Conservation (phyloP, 2,113 vertebrate species). For the Atherinomorus stipes region DNA sequence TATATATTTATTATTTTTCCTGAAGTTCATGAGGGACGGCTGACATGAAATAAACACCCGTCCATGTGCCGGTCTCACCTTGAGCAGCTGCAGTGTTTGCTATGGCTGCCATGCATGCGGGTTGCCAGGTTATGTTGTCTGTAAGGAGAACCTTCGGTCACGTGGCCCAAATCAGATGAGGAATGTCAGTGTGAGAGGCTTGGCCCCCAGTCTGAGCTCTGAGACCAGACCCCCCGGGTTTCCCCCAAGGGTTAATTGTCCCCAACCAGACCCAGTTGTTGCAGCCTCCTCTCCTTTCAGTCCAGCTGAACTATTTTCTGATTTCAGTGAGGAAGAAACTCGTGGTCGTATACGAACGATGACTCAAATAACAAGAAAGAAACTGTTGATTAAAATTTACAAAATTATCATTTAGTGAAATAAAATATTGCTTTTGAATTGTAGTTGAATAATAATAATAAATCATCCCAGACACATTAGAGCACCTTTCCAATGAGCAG, state of each 20-base stretch:
- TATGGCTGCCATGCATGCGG: conserved; percentile 1
- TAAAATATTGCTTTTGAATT: too few species aligned
- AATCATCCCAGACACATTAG: too few species aligned
- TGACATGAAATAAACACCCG: too few species aligned
- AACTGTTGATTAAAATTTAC: too few species aligned
- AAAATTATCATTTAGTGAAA: too few species aligned
- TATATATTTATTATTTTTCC: too few species aligned
- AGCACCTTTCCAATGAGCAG: too few species aligned
- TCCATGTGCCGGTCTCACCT: too few species aligned
- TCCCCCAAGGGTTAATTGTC: conserved; percentile 32
- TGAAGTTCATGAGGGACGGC: too few species aligned
- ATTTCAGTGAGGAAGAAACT: background rate
- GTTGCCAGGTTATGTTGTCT: conserved; percentile 51
- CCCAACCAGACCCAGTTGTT: background rate
- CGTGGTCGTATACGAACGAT: too few species aligned
- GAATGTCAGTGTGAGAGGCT: conserved; percentile 54
- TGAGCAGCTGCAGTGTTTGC: conserved; percentile 19
- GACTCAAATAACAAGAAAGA: too few species aligned
- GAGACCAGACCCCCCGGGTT: conserved; percentile 19
- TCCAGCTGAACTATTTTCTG: background rate
- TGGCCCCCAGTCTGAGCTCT: background rate
- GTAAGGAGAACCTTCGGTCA: conserved; percentile 54
- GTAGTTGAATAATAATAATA: too few species aligned
- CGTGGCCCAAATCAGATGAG: conserved; percentile 53
- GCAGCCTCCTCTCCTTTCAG: conserved; percentile 9